Percentiles rank a stretch among this genome's conserved stretches.
Evolutionary conservation across 2,797 vertebrate species (phyloP).

Genomic region (Rhinoraja longicauda): DNA sequence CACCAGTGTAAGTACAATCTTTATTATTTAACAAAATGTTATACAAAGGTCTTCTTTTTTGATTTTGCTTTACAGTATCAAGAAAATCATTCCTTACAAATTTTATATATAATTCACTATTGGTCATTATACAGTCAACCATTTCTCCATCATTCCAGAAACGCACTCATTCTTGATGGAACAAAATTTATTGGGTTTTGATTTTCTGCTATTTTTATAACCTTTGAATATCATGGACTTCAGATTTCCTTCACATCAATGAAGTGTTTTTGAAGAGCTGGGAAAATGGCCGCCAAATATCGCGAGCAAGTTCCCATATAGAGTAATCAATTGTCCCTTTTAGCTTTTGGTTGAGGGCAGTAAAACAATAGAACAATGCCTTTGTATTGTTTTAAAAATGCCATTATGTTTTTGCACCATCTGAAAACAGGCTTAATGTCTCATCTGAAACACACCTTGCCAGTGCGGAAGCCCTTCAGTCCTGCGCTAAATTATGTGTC

Average conservation of each 20-base stretch:
- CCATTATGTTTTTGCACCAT: background rate
- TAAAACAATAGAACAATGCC: background rate
- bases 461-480: background rate
- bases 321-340: background rate
- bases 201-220: background rate
- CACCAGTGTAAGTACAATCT: background rate
- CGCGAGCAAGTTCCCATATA: background rate
- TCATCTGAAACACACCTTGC: background rate
- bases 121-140: background rate
- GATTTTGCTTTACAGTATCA: background rate
- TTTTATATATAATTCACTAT: background rate
- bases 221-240: background rate
- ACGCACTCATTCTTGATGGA: background rate
- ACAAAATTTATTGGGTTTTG: background rate
- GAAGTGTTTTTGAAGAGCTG: background rate
- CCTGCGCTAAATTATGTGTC: background rate
- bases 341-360: background rate
- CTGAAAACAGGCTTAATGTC: background rate
- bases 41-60: background rate
- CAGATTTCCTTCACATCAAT: background rate
- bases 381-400: background rate
- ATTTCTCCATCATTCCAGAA: background rate
- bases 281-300: background rate
- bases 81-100: background rate
- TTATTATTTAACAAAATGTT: background rate